Conservation (phyloP, 2,888 invertebrate species). For the Oscheius myriophilus region DNA sequence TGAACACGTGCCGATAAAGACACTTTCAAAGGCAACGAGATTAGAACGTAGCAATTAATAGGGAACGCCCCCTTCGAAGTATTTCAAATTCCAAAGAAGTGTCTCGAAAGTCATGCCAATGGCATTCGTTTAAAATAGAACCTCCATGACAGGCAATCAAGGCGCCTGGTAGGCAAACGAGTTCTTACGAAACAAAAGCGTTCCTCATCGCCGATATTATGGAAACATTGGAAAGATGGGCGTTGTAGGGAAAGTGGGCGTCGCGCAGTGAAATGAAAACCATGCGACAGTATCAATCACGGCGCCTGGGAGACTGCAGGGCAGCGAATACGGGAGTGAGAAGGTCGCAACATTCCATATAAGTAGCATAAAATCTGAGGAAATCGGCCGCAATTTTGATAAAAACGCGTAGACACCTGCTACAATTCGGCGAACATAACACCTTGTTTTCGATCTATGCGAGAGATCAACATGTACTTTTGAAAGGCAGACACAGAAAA, state of each 20-base stretch:
- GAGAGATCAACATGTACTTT: neutral
- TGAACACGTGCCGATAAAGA: too few species aligned
- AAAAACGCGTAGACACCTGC: too few species aligned
- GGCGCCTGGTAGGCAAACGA: too few species aligned
- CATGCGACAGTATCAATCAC: conserved; percentile 31
- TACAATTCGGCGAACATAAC: neutral
- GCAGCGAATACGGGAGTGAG: conserved; percentile 8
- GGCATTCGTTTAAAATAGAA: too few species aligned
- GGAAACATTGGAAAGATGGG: neutral
- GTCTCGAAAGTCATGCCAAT: too few species aligned
- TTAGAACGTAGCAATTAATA: too few species aligned
- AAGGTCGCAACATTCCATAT: conserved; percentile 22
- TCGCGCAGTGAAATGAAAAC: conserved; percentile 31
- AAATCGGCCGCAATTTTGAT: neutral
- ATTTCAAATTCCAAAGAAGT: too few species aligned
- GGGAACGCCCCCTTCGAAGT: too few species aligned
- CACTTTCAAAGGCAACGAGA: too few species aligned
- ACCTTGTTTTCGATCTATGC: neutral
- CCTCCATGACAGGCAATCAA: too few species aligned
- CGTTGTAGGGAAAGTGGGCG: conserved; percentile 18
- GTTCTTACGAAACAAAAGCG: too few species aligned
- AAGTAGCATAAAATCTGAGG: neutral
- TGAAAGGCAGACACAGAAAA: neutral
- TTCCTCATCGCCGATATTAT: too few species aligned
- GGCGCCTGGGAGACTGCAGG: conserved; percentile 28